Percentiles rank a stretch among this genome's conserved stretches.
Evolutionary conservation across 2,113 vertebrate genomes (phyloP).

Genomic region (Ursus arctos): DNA sequence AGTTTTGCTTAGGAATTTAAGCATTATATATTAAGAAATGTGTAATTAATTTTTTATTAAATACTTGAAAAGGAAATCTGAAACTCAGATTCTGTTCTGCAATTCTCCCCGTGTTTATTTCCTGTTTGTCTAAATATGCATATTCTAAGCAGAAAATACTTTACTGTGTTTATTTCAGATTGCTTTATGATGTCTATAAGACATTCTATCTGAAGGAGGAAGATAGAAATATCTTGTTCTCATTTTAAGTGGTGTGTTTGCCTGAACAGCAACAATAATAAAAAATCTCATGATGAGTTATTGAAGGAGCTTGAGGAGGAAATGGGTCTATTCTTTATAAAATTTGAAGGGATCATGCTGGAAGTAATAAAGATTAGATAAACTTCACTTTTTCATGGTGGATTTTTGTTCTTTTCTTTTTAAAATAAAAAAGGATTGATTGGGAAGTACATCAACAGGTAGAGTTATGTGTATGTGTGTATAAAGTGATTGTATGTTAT

Average conservation of each 20-base stretch:
- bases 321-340: not conserved
- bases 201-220: conserved; percentile 1
- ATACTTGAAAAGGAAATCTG: conserved; percentile 47
- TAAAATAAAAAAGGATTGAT: conserved; percentile 15
- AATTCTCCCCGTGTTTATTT: conserved; percentile 25
- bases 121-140: not conserved
- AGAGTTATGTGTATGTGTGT: not conserved
- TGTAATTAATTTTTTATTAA: conserved; percentile 11
- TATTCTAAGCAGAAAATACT: conserved; percentile 24
- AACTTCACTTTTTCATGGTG: not conserved
- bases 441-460: not conserved
- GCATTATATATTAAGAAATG: conserved; percentile 14
- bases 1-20: conserved; percentile 52
- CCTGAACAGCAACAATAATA: conserved; percentile 32
- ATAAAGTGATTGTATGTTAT: not conserved
- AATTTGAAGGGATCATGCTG: conserved; percentile 57
- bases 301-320: conserved; percentile 19
- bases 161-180: conserved; percentile 44
- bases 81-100: not conserved
- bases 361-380: conserved; percentile 39
- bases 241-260: conserved; percentile 45
- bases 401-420: conserved; percentile 44
- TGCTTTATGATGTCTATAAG: conserved; percentile 31
- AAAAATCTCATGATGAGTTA: conserved; percentile 31
- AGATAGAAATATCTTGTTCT: conserved; percentile 61